phyloP scores from a whole-genome alignment of 2,113 vertebrate species.

The Cyprinus carpio region DNA sequence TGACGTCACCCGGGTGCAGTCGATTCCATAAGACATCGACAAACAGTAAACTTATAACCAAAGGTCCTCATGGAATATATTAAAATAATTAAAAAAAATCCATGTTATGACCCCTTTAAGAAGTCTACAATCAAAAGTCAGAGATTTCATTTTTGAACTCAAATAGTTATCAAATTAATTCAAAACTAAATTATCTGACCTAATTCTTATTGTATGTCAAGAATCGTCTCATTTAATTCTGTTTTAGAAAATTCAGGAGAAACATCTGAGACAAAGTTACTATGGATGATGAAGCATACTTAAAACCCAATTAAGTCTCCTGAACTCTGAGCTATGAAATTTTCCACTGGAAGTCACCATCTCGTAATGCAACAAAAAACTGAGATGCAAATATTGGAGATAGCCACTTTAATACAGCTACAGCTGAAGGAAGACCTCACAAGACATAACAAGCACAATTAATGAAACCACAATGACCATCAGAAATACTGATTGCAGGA shows the following conservation, averaged over 20 bases:
- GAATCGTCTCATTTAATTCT: background rate
- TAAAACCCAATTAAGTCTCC: background rate
- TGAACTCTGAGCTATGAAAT: background rate
- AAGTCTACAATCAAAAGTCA: background rate
- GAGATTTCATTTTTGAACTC: background rate
- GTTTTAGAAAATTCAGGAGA: background rate
- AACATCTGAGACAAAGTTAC: background rate
- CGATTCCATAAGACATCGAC: too few species aligned
- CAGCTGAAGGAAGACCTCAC: constrained; percentile 20
- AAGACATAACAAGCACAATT: constrained; percentile 11
- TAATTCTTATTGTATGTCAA: background rate
- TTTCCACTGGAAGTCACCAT: background rate
- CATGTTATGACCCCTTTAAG: background rate
- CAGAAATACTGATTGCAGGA: background rate
- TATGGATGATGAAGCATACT: background rate
- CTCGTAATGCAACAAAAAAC: constrained; percentile 6
- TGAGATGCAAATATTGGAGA: background rate
- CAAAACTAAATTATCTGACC: background rate
- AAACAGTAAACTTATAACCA: too few species aligned
- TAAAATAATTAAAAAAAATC: too few species aligned
- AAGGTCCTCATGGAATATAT: too few species aligned
- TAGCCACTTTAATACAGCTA: background rate
- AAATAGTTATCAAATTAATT: background rate
- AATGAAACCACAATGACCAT: constrained; percentile 14
- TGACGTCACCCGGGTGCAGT: too few species aligned